These are phyloP conservation scores for Melanogrammus aeglefinus DNA, from an alignment of 2,797 vertebrate genomes.

Conservation along the genomic window DNA sequence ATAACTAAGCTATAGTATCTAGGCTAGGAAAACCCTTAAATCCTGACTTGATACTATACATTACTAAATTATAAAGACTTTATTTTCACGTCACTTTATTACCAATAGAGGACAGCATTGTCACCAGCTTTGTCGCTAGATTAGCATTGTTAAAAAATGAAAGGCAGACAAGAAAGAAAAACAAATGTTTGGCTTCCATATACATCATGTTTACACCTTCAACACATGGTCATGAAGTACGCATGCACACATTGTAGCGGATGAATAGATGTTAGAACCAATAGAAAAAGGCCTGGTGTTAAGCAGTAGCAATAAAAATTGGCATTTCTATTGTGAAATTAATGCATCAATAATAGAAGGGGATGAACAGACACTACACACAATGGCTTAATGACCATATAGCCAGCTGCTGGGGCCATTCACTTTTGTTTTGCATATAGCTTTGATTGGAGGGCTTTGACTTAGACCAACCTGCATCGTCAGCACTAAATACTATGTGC, in stretches of 20 bases:
- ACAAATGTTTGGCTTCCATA: slow-evolving; percentile 38
- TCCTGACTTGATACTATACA: neutral
- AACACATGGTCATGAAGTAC: slow-evolving; percentile 22
- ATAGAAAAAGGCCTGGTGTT: neutral
- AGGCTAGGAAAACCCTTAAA: neutral
- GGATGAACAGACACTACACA: slow-evolving; percentile 24
- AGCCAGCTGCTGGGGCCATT: slow-evolving; percentile 66
- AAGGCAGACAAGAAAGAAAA: slow-evolving; percentile 2
- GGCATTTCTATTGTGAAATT: slow-evolving; percentile 40
- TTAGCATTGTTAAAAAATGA: slow-evolving; percentile 16
- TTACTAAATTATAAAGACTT: slow-evolving; percentile 13
- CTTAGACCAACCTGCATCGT: slow-evolving; percentile 38
- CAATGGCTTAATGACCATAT: slow-evolving; percentile 26
- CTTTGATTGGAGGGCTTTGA: slow-evolving; percentile 50
- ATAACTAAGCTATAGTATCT: neutral
- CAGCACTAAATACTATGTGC: slow-evolving; percentile 25
- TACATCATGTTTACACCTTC: slow-evolving; percentile 6
- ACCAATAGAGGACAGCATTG: slow-evolving; percentile 34
- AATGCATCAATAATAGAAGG: slow-evolving; percentile 20
- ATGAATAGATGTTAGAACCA: slow-evolving; percentile 26
- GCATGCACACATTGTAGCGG: slow-evolving; percentile 44
- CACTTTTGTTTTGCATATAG: slow-evolving; percentile 72
- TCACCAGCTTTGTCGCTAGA: slow-evolving; percentile 32
- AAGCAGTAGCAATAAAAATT: neutral
- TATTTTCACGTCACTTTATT: slow-evolving; percentile 43